Evolutionary conservation across 2,888 invertebrate species (phyloP), one percentile per base, ranked within the genome.

Genomic region (Harpalus rubripes): DNA sequence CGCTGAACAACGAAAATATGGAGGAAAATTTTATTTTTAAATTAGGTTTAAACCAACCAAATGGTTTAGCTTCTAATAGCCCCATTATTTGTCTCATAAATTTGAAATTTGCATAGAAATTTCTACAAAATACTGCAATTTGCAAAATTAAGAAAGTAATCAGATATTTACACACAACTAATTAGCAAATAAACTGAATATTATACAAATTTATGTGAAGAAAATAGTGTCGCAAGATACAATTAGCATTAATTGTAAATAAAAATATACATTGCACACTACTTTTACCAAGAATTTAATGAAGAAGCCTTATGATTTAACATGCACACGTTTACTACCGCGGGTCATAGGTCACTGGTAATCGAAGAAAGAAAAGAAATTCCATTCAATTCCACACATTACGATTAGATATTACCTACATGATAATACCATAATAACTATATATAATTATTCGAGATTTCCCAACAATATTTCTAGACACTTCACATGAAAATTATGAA

Each of bases 231-330:
- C 39, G 68, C n/a, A 68, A 68, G 68, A 68, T 68, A 68, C 68
- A 68, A 68, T 68, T 68, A 68, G 68, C 68, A 68, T 68, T 68
- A 68, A 68, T 68, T 68, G 15, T n/a, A 15, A 39, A 68, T 68
- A 68, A 68, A 22, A 68, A 68, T 15, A 26, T 39, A 39, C 32
- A 15, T 3, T 41, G 68, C n/a, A 39, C 32, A 68, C 15, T 68
- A 68, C 65, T 39, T 65, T 65, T 65, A 65, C 68, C 32, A 7
- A n/a, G 32, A 32, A 15, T 15, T 7, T 68, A 68, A 39, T 68
- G 68, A 68, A 68, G 68, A 68, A 68, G 68, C 12, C n/a, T 63
- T 68, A 15, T 15, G 39, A 39, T 39, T 65, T 65, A 65, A 65
- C 32, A n/a, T n/a, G n/a, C n/a, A n/a, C 68, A 15, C 68, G 39